A percentile compares a stretch with the other conserved stretches of the same genome.
phyloP scores from a whole-genome alignment of 2,113 vertebrate genomes.

The Orthonyx spaldingii region DNA sequence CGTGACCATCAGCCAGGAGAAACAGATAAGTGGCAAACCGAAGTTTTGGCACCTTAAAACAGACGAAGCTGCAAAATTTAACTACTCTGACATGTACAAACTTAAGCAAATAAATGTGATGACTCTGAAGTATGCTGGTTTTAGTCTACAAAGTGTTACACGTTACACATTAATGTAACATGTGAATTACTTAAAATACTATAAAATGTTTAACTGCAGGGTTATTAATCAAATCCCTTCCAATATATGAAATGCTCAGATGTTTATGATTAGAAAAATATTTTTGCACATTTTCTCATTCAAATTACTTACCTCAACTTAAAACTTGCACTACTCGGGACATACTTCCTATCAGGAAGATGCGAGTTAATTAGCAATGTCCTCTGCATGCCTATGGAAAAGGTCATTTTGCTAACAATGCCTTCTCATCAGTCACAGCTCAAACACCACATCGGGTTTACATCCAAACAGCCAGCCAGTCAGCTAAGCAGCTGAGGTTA shows the following conservation, averaged over 20 bases:
- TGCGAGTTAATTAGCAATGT: not conserved
- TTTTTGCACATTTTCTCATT: not conserved
- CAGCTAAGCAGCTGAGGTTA: not conserved
- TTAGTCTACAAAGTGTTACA: not conserved
- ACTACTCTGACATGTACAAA: not conserved
- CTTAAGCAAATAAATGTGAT: not conserved
- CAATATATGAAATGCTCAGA: not conserved
- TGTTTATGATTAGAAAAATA: not conserved
- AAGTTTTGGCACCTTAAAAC: not conserved
- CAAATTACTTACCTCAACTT: not conserved
- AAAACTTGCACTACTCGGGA: not conserved
- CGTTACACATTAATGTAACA: not conserved
- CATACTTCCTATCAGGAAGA: not conserved
- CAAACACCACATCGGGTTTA: not conserved
- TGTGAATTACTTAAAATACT: not conserved
- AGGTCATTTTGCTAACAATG: not conserved
- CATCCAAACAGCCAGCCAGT: not conserved
- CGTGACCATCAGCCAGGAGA: not conserved
- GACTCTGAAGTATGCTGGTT: not conserved
- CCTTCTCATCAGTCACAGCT: not conserved
- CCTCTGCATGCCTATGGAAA: not conserved
- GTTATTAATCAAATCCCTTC: slow-evolving; percentile 18
- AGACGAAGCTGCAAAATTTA: slow-evolving; percentile 12
- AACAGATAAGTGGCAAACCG: not conserved
- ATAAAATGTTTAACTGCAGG: not conserved